phyloP scores from a whole-genome alignment of 2,888 invertebrate genomes.

The Apodemia hepburni region DNA sequence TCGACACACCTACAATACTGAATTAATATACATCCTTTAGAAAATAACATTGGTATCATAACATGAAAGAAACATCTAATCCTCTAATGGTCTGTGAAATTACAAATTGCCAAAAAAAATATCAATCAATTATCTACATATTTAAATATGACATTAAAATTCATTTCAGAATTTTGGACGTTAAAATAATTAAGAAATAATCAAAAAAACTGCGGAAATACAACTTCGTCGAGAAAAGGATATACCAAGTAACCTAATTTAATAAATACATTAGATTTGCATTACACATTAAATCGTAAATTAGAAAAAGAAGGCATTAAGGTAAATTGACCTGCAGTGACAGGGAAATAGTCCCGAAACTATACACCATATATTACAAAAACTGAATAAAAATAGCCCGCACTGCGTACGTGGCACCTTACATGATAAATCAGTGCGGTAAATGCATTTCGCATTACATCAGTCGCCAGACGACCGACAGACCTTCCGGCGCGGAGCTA shows the following conservation, averaged over 20 bases:
- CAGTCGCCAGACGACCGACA: background rate
- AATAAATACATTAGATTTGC: conserved; percentile 10
- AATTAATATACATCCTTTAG: background rate
- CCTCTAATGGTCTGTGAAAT: no score
- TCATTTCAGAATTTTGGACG: no score
- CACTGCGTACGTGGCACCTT: conserved; percentile 6
- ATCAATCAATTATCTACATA: no score
- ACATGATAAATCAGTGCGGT: background rate
- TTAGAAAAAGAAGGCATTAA: background rate
- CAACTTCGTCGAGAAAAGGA: background rate
- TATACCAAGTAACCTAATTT: conserved; percentile 1
- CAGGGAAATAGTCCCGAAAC: background rate
- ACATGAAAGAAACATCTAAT: no score
- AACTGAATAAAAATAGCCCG: background rate
- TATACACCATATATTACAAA: conserved; percentile 8
- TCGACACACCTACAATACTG: background rate
- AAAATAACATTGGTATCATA: no score
- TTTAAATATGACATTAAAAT: no score
- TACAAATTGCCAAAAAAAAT: no score
- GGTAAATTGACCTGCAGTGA: background rate
- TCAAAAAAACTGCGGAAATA: no score
- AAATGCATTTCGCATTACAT: background rate
- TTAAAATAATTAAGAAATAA: no score
- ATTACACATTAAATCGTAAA: background rate
- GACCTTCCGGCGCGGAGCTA: background rate